Base-by-base conservation (phyloP, 2,888 invertebrate genomes). In the Arctia plantaginis region DNA sequence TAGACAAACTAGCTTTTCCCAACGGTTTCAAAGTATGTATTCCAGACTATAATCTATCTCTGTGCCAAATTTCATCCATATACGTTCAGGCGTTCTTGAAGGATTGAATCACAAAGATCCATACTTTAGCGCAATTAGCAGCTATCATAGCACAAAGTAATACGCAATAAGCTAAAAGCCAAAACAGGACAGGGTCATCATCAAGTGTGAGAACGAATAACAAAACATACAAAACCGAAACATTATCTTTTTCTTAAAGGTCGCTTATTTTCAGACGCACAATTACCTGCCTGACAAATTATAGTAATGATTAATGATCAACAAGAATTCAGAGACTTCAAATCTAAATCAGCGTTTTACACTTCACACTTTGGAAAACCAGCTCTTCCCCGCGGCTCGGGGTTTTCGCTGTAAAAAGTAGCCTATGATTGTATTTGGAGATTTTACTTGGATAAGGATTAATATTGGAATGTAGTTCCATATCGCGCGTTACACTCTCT, bases 201-300 rank as follows among this genome's bases (percentile, higher is more conserved):
- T 85, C 90, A 92, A 92, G 91, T 92, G 93, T 93, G 93, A 91
- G 93, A 93, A 90, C 75, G 76, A 85, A 80, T 81, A 80, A 78
- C 76, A 74, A 80, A 74, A 77, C 76, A 80, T 82, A 86, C 86
- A 85, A 83, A 86, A 84, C 80, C 81, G 62, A 82, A 82, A 85
- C 81, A 83, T 86, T 84, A 85, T 85, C 80, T 83, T 83, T 84
- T 85, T 87, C 87, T 75, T 83, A 86, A 77, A 80, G 79, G 80
- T 77, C 76, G 18, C 73, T 76, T 73, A 68, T 70, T 70, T 72
- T 69, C 66, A 64, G 66, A 69, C 68, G 70, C 65, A 84, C 83
- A 83, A 81, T 79, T 77, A 69, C 47, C 20, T 73, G 77, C 77
- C 70, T 75, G 75, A 66, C 68, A 76, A 80, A 77, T 77, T 77